Evolutionary conservation across 2,113 vertebrate genomes (phyloP).

Genomic region (Kryptolebias marmoratus): DNA sequence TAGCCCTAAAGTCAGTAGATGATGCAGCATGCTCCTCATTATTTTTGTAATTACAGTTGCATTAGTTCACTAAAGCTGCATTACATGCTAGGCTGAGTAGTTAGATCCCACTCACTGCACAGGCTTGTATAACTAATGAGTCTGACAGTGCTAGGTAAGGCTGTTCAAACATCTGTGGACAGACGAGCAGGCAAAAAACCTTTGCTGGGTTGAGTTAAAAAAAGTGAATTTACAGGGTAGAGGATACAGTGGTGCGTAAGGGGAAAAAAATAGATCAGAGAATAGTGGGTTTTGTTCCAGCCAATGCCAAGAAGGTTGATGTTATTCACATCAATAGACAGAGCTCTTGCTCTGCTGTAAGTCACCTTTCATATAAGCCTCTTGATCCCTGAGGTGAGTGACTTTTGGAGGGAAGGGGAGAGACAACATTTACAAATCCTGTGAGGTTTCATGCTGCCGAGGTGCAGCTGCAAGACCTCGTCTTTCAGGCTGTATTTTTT

Average conservation of each 20-base stretch:
- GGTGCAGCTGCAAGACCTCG: constrained; percentile 37
- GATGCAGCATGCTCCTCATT: constrained; percentile 62
- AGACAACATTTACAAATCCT: constrained; percentile 48
- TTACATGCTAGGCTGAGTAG: constrained; percentile 58
- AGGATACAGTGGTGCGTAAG: not conserved
- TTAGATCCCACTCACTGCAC: constrained; percentile 42
- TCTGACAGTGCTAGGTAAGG: constrained; percentile 53
- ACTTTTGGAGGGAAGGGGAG: constrained; percentile 25
- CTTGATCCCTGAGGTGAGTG: constrained; percentile 55
- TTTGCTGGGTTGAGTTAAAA: constrained; percentile 35
- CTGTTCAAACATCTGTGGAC: constrained; percentile 43
- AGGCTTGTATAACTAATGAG: constrained; percentile 67
- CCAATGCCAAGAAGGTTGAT: constrained; percentile 36
- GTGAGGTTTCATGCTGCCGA: constrained; percentile 36
- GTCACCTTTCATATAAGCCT: constrained; percentile 60
- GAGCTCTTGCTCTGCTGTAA: constrained; percentile 39
- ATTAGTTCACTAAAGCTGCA: constrained; percentile 69
- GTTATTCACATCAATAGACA: constrained; percentile 35
- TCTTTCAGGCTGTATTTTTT: constrained; percentile 36
- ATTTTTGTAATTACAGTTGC: constrained; percentile 73
- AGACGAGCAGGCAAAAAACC: constrained; percentile 14
- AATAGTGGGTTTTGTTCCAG: not conserved
- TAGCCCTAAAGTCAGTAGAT: constrained; percentile 53
- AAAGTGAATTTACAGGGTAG: constrained; percentile 34
- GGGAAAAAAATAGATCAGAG: constrained; percentile 34